Conservation (phyloP, 2,797 vertebrate species). For the Dryobates pubescens region DNA sequence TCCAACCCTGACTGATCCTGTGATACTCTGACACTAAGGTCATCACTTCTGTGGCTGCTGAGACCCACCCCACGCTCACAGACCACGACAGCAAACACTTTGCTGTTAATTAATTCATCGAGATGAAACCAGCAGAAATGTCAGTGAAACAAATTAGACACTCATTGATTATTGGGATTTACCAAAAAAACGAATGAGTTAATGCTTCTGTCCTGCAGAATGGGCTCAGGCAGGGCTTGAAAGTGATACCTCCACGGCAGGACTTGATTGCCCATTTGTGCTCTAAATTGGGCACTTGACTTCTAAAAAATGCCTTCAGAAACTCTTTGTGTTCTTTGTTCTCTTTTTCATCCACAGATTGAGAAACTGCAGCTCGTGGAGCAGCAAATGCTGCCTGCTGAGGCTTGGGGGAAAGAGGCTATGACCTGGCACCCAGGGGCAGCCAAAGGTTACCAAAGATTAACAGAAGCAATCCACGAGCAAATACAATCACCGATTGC, state of each 20-base stretch:
- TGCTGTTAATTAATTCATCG: conserved; percentile 76
- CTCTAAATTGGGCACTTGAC: background rate
- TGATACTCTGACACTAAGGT: conserved; percentile 52
- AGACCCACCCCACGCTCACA: conserved; percentile 21
- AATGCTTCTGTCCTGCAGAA: conserved; percentile 59
- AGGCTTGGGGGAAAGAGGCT: background rate
- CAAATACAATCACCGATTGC: background rate
- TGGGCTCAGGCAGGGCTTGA: conserved; percentile 59
- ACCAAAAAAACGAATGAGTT: conserved; percentile 53
- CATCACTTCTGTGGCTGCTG: conserved; percentile 70
- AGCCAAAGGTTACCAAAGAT: background rate
- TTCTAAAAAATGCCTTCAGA: background rate
- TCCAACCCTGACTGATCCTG: no score
- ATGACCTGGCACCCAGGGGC: rapidly evolving
- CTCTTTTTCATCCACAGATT: background rate
- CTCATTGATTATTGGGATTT: conserved; percentile 79
- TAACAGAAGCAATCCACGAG: background rate
- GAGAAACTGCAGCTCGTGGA: background rate
- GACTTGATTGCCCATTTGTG: background rate
- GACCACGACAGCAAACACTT: conserved; percentile 62
- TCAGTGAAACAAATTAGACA: conserved; percentile 78
- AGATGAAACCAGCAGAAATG: conserved; percentile 77
- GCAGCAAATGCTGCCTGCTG: background rate
- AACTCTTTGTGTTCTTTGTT: background rate
- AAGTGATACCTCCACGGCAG: background rate